Percentiles rank a stretch among this genome's conserved stretches.
Conservation (phyloP, 2,888 invertebrate species). For the Trichopoda pennipes region DNA sequence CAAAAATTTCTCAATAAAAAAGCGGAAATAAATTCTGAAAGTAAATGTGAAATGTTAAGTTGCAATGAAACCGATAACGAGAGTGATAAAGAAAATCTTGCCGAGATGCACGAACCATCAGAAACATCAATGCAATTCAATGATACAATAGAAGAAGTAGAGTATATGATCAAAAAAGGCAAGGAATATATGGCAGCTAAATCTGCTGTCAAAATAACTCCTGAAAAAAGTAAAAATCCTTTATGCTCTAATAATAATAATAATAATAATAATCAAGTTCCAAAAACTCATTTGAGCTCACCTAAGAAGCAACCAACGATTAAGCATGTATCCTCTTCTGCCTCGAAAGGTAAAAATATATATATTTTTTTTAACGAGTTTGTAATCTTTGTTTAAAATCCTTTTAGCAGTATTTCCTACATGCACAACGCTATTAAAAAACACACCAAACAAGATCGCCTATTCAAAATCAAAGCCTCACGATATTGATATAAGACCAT, state of each 20-base stretch:
- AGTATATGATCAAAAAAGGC: constrained; percentile 80
- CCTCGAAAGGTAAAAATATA: constrained; percentile 56
- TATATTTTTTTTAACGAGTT: not conserved
- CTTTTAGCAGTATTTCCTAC: constrained; percentile 23
- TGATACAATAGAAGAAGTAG: constrained; percentile 81
- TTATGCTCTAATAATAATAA: not conserved
- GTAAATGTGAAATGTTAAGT: constrained; percentile 22
- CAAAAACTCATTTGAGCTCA: constrained; percentile 24
- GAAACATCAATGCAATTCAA: constrained; percentile 77
- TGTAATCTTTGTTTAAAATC: not conserved
- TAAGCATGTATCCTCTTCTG: constrained; percentile 4
- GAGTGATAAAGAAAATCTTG: constrained; percentile 72
- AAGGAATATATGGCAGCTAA: constrained; percentile 76
- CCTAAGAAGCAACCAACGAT: not conserved
- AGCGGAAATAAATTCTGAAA: constrained; percentile 29
- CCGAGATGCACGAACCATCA: constrained; percentile 23
- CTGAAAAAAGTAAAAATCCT: not conserved
- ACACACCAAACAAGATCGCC: constrained; percentile 21
- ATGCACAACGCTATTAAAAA: constrained; percentile 39
- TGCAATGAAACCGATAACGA: constrained; percentile 27
- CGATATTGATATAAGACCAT: constrained; percentile 70
- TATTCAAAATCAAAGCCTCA: constrained; percentile 48
- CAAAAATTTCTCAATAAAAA: constrained; percentile 19
- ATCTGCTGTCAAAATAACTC: constrained; percentile 29
- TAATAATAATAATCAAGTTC: not conserved